Conservation (phyloP, 2,888 invertebrate species). For the Molanna angustata region DNA sequence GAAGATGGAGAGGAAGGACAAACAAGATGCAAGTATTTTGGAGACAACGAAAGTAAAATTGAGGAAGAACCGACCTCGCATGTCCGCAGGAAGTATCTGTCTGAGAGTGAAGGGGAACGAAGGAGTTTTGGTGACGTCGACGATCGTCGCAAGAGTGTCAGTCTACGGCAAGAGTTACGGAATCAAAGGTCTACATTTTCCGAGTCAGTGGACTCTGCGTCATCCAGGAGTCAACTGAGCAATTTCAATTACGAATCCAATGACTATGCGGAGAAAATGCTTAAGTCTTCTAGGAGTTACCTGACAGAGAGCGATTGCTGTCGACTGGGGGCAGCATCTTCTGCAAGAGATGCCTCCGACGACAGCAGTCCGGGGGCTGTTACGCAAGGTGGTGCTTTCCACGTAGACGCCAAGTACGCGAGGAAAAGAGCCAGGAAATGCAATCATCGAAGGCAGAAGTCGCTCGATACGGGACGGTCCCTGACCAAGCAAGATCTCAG, state of each 20-base stretch:
- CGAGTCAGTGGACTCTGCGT: conserved; percentile 29
- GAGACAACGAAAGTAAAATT: conserved; percentile 20
- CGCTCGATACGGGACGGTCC: conserved; percentile 27
- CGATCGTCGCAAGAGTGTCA: conserved; percentile 21
- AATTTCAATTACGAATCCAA: conserved; percentile 23
- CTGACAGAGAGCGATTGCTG: conserved; percentile 27
- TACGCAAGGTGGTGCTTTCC: conserved; percentile 17
- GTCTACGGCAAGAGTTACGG: conserved; percentile 26
- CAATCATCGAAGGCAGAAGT: conserved; percentile 29
- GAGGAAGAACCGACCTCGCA: conserved; percentile 23
- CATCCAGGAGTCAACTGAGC: conserved; percentile 27
- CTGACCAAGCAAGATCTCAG: conserved; percentile 16
- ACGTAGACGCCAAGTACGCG: conserved; percentile 23
- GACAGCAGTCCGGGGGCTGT: conserved; percentile 30
- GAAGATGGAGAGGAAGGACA: conserved; percentile 15
- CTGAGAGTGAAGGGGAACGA: conserved; percentile 24
- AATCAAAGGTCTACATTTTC: conserved; percentile 29
- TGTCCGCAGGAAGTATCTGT: conserved; percentile 23
- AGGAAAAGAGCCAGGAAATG: conserved; percentile 27
- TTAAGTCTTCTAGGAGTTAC: conserved; percentile 30
- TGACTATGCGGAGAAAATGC: conserved; percentile 32
- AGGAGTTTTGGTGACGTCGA: conserved; percentile 27
- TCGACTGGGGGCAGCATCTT: conserved; percentile 24
- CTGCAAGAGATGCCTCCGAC: conserved; percentile 29
- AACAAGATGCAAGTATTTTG: conserved; percentile 16